Conservation (phyloP, 2,113 vertebrate genomes). For the Pituophis catenifer region DNA sequence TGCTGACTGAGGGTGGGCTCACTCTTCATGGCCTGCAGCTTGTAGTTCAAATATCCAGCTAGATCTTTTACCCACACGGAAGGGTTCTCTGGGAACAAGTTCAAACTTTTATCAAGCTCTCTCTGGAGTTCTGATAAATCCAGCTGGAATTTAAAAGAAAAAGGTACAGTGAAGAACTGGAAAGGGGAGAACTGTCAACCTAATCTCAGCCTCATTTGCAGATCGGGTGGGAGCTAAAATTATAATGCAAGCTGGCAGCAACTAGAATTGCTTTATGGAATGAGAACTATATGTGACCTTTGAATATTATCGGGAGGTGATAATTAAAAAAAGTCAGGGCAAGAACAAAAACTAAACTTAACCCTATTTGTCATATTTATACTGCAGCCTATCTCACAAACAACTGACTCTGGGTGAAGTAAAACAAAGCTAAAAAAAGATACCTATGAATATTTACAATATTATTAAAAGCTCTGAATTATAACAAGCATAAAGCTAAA, state of each 20-base stretch:
- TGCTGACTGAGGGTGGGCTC: conserved; percentile 89
- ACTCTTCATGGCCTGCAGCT: conserved; percentile 77
- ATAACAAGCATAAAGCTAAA: neutral
- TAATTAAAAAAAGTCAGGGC: neutral
- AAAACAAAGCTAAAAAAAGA: neutral
- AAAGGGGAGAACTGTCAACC: rapidly evolving
- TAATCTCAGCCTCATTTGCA: neutral
- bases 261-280: neutral
- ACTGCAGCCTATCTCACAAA: neutral
- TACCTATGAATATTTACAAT: neutral
- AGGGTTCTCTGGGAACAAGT: conserved; percentile 86
- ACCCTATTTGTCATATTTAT: neutral
- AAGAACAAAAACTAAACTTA: neutral
- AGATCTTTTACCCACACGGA: conserved; percentile 96
- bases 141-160: conserved; percentile 50
- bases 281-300: neutral
- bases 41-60: conserved; percentile 92
- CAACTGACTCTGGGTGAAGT: neutral
- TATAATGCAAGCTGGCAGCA: neutral
- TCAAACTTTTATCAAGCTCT: conserved; percentile 86
- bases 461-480: neutral
- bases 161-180: neutral
- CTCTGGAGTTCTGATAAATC: conserved; percentile 84
- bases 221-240: neutral
- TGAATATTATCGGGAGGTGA: neutral